Evolutionary conservation across 2,113 vertebrate species (phyloP).

Genomic region (Calypte anna): DNA sequence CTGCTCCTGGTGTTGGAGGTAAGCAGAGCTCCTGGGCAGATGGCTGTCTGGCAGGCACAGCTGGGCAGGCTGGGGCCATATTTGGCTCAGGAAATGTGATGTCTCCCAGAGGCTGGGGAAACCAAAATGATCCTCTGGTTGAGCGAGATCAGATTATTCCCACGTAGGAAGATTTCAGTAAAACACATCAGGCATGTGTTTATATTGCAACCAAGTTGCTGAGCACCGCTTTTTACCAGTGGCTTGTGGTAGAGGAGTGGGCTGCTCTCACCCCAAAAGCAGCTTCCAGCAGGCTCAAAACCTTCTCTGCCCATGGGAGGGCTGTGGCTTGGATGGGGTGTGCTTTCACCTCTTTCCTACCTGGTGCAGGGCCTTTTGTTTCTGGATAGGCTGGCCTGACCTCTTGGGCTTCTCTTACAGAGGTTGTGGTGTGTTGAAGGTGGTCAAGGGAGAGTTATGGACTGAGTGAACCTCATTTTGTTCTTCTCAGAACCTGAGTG

Average conservation of each 20-base stretch:
- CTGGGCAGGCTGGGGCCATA: neutral
- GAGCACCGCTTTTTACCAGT: neutral
- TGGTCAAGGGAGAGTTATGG: neutral
- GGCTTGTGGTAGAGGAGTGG: neutral
- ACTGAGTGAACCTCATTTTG: neutral
- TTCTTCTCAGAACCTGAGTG: neutral
- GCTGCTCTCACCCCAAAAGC: neutral
- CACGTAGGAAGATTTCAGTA: neutral
- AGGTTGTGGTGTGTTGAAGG: neutral
- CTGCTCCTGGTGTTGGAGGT: rapidly evolving
- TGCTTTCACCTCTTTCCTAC: neutral
- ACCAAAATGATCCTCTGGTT: neutral
- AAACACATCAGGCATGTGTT: neutral
- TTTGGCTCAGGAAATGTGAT: neutral
- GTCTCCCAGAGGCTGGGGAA: neutral
- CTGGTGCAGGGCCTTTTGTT: neutral
- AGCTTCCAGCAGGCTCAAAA: neutral
- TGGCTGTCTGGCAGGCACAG: neutral
- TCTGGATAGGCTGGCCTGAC: neutral
- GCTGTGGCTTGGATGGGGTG: neutral
- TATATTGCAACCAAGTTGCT: neutral
- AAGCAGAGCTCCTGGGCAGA: neutral
- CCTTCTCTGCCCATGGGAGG: rapidly evolving
- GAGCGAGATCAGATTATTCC: neutral
- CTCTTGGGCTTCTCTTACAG: neutral